Percentiles rank a stretch among this genome's conserved stretches.
Conservation (phyloP, 2,113 vertebrate genomes). For the rat (Rattus norvegicus) region DNA sequence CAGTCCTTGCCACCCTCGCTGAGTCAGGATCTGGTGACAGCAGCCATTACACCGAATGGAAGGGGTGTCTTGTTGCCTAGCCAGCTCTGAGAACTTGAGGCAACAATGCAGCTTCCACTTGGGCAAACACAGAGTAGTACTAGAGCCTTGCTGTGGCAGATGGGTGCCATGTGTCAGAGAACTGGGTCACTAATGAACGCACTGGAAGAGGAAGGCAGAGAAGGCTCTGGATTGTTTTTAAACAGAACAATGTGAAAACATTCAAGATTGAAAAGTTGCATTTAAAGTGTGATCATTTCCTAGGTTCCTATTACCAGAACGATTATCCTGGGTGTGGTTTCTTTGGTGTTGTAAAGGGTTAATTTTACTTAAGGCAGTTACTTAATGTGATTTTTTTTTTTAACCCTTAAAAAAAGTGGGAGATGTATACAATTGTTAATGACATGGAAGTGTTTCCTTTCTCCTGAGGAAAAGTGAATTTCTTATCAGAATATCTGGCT, state of each 20-base stretch:
- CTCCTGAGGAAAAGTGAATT: constrained; percentile 85
- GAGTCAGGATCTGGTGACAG: constrained; percentile 44
- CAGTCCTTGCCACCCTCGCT: constrained; percentile 63
- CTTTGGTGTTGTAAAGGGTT: constrained; percentile 83
- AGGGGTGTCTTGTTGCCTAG: constrained; percentile 71
- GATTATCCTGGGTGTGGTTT: constrained; percentile 83
- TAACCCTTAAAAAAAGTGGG: constrained; percentile 64
- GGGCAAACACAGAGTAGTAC: background rate
- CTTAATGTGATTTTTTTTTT: constrained; percentile 79
- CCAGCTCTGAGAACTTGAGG: constrained; percentile 68
- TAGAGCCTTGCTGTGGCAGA: constrained; percentile 63
- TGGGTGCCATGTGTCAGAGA: constrained; percentile 47
- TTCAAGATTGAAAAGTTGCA: constrained; percentile 83
- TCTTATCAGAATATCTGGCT: constrained; percentile 91
- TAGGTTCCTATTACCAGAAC: constrained; percentile 83
- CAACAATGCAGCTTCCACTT: constrained; percentile 67
- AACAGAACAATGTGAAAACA: constrained; percentile 79
- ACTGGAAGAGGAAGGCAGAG: constrained; percentile 71
- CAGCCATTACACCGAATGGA: constrained; percentile 47
- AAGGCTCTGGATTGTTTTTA: constrained; percentile 75
- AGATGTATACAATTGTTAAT: constrained; percentile 86
- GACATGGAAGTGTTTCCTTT: constrained; percentile 83
- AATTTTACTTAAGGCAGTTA: constrained; percentile 82
- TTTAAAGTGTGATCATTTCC: constrained; percentile 84
- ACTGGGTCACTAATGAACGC: constrained; percentile 3